Conservation (phyloP, 2,113 vertebrate species). For the Odocoileus hemionus region DNA sequence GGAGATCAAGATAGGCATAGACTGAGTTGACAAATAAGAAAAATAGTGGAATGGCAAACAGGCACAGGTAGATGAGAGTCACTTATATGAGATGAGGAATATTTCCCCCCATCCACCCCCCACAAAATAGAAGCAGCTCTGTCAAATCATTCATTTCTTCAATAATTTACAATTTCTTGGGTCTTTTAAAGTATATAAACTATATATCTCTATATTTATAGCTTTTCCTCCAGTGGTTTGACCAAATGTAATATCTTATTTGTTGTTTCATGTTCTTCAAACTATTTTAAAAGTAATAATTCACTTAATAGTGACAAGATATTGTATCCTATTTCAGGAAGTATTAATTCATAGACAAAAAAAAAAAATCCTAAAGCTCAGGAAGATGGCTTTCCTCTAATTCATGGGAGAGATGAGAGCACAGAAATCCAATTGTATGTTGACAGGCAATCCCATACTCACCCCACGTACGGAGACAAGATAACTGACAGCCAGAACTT, state of each 20-base stretch:
- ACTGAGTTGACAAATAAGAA: conserved; percentile 3
- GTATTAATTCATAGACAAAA: neutral
- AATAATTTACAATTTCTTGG: neutral
- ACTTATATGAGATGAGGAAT: neutral
- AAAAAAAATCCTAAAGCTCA: neutral
- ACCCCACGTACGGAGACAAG: neutral
- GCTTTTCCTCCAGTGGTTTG: neutral
- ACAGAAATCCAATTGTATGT: neutral
- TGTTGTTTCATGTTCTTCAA: conserved; percentile 20
- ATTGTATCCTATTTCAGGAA: neutral
- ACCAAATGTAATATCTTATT: neutral
- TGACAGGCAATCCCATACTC: neutral
- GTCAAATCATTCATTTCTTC: neutral
- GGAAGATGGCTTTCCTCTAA: neutral
- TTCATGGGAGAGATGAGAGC: neutral
- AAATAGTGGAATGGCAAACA: neutral
- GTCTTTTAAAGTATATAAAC: neutral
- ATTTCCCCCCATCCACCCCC: neutral
- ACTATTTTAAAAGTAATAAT: neutral
- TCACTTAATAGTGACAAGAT: neutral
- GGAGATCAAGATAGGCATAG: neutral
- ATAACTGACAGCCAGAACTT: neutral
- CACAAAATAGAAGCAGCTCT: neutral
- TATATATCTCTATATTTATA: neutral
- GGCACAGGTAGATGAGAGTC: neutral